Percentiles rank a stretch among this genome's conserved stretches.
phyloP scores from a whole-genome alignment of 2,113 vertebrate genomes.

The Struthio camelus region DNA sequence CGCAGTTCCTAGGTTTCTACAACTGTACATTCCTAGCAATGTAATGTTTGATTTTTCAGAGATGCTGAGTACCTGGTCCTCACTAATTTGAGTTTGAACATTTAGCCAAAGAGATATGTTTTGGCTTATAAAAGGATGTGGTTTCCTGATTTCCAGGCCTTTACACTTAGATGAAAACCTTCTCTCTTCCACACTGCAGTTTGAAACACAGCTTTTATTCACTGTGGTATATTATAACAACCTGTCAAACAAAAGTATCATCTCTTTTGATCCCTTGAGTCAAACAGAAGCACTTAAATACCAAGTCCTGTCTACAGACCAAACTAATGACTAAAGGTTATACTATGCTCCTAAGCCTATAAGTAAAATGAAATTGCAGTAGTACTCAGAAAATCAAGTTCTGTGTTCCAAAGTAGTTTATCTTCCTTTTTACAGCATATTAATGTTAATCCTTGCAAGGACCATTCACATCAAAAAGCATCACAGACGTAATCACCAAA shows the following conservation, averaged over 20 bases:
- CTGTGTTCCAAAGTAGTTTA: constrained; percentile 3
- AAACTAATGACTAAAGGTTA: constrained; percentile 25
- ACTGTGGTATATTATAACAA: background rate
- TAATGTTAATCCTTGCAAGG: constrained; percentile 29
- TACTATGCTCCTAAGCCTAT: background rate
- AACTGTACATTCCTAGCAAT: background rate
- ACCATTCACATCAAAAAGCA: background rate
- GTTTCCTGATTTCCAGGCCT: background rate
- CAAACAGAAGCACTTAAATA: constrained; percentile 34
- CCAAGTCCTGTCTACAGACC: background rate
- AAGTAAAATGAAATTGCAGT: constrained; percentile 10
- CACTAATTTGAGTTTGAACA: background rate
- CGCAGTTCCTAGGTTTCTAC: background rate
- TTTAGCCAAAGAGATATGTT: background rate
- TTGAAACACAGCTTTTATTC: constrained; percentile 23
- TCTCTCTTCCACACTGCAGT: background rate
- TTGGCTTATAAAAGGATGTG: background rate
- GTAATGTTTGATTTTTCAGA: background rate
- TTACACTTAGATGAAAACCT: background rate
- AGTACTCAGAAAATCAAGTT: background rate
- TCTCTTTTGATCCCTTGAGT: constrained; percentile 58
- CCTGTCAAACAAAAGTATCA: background rate
- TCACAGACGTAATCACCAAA: background rate
- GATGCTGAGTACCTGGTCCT: background rate
- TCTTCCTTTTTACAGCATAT: background rate